Base-by-base conservation (phyloP, 35 echinoderm and acorn worm genomes). In the Apostichopus japonicus region DNA sequence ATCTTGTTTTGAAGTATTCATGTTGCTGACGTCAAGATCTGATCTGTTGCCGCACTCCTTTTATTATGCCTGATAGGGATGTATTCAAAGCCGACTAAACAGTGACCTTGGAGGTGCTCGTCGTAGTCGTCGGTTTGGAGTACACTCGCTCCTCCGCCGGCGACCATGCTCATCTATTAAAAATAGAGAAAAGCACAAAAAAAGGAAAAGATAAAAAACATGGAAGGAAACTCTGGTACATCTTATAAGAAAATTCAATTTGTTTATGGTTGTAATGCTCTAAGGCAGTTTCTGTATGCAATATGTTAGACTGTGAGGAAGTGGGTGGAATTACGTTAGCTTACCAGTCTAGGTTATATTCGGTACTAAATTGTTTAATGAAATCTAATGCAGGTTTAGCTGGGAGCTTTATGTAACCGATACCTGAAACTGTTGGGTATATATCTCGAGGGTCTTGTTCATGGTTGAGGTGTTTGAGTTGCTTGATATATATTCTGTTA, bases 381-480 rank as follows among this genome's bases (percentile, higher is more conserved):
- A 67, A 67, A 67, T 67, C 63, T 67, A 67, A 67, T 10, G 63
- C 63, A 15, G 6, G 6, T 67, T 67, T 75, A 21, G 71, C 71
- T 75, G 16, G 71, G 17, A 75, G 71, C 71, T 21, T 75, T 75
- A 7, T 75, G 11, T 75, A 75, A 75, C 15, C 22, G 71, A n/a
- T 75, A 75, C n/a, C 71, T 75, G 71, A n/a, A 75, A 75, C 7
- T 75, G 17, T 75, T 75, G 71, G 71, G n/a, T 75, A 75, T 44
- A 61, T 75, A 75, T 75, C 71, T 75, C 19, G 63, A 67, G 63
- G 63, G 63, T 67, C 63, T 67, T 67, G 63, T 10, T 11, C 63
- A 67, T 67, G 63, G 19, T 67, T 75, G 17, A 19, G 71, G 71
- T 75, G 71, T 75, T 75, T 75, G 71, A 0, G 17, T 75, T 61